Evolutionary conservation across 2,797 vertebrate genomes (phyloP).

Genomic region (Pachyuromys duprasi): DNA sequence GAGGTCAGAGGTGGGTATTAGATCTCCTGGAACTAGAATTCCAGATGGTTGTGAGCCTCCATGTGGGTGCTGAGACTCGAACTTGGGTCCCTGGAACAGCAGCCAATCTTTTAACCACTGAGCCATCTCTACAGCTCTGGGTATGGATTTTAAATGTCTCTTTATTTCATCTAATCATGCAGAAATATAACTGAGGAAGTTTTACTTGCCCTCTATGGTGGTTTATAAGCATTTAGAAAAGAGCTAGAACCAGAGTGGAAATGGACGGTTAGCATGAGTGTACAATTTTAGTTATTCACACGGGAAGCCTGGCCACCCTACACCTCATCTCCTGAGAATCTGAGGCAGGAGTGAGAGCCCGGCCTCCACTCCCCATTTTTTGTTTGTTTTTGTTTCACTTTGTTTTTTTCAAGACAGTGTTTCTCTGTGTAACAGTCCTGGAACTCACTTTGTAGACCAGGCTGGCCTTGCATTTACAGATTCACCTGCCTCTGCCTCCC

Average conservation of each 20-base stretch:
- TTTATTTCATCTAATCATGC: slow-evolving; percentile 5
- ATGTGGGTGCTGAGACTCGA: not conserved
- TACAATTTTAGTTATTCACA: not conserved
- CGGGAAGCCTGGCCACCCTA: rapidly evolving
- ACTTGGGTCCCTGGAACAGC: not conserved
- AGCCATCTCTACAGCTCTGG: not conserved
- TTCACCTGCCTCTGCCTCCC: too few relatives aligned
- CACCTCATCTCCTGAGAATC: not conserved
- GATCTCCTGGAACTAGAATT: not conserved
- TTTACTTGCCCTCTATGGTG: not conserved
- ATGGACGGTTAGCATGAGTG: not conserved
- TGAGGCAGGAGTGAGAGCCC: not conserved
- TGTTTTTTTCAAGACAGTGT: too few relatives aligned
- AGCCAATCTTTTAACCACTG: not conserved
- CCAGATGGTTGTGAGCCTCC: not conserved
- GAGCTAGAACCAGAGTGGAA: not conserved
- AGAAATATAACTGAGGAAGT: not conserved
- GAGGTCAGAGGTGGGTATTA: not conserved
- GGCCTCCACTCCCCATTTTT: too few relatives aligned
- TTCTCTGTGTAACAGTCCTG: too few relatives aligned
- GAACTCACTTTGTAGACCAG: too few relatives aligned
- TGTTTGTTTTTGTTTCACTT: too few relatives aligned
- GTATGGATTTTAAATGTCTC: not conserved
- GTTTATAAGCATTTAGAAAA: slow-evolving; percentile 11
- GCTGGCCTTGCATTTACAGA: too few relatives aligned